Conservation (phyloP, 2,797 vertebrate species). For the Gorsachius magnificus region DNA sequence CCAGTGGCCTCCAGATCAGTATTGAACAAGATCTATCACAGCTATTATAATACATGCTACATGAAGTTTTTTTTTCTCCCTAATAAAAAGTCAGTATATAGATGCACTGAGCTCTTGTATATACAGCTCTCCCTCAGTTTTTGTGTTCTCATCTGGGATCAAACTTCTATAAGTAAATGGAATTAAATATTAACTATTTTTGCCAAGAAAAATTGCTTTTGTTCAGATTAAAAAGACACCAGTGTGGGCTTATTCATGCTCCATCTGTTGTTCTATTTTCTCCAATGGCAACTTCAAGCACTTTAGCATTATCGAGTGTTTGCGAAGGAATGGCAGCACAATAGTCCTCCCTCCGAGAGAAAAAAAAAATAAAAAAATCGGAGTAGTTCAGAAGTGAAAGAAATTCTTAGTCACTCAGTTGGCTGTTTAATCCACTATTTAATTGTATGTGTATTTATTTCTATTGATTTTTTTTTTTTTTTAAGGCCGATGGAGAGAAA, state of each 20-base stretch:
- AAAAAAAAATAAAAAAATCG: neutral
- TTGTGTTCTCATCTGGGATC: constrained; percentile 8
- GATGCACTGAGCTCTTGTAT: neutral
- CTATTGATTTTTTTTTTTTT: constrained; percentile 52
- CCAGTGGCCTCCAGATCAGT: neutral
- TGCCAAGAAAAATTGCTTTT: constrained; percentile 36
- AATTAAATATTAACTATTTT: constrained; percentile 68
- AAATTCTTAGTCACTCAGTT: constrained; percentile 29
- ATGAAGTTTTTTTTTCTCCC: neutral
- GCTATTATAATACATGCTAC: neutral
- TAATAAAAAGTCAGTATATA: neutral
- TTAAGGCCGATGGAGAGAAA: constrained; percentile 55
- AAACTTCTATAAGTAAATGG: constrained; percentile 32
- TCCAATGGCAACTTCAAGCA: constrained; percentile 61
- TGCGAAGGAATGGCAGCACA: constrained; percentile 33
- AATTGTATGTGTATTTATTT: constrained; percentile 72
- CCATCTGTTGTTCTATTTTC: constrained; percentile 53
- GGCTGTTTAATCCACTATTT: constrained; percentile 64
- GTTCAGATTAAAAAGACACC: constrained; percentile 38
- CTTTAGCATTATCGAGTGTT: constrained; percentile 21
- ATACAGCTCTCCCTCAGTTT: neutral
- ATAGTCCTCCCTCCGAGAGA: constrained; percentile 12
- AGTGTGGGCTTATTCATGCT: constrained; percentile 25
- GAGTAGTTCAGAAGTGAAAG: constrained; percentile 58
- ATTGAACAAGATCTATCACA: constrained; percentile 19